A percentile compares a stretch with the other conserved stretches of the same genome.
These are phyloP conservation scores for Tor tambroides DNA, from an alignment of 2,113 vertebrate species.

Conservation along the genomic window DNA sequence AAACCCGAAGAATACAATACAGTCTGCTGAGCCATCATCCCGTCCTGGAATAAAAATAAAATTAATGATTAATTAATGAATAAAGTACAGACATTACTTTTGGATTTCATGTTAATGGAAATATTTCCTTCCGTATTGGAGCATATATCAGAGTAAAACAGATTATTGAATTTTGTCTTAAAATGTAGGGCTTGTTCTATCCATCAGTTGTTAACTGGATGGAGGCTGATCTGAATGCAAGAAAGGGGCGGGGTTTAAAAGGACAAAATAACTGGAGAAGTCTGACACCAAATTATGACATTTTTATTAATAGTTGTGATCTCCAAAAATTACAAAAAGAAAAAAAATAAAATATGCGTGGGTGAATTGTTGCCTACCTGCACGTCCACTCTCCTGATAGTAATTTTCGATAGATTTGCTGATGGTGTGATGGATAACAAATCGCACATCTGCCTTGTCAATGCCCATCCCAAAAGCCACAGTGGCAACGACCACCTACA, in stretches of 20 bases:
- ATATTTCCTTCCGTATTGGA: no score
- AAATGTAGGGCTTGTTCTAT: neutral
- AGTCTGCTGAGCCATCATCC: slow-evolving; percentile 90
- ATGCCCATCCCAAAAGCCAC: slow-evolving; percentile 99
- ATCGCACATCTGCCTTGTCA: slow-evolving; percentile 92
- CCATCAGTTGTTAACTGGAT: neutral
- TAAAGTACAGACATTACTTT: neutral
- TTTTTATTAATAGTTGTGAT: neutral
- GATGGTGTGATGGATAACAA: slow-evolving; percentile 96
- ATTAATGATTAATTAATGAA: neutral
- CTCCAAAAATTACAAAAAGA: neutral
- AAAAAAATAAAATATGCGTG: neutral
- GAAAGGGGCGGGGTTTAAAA: neutral
- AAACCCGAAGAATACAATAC: slow-evolving; percentile 92
- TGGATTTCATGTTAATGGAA: no score
- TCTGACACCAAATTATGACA: neutral
- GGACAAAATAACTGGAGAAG: neutral
- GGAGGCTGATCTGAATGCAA: neutral
- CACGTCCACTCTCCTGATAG: slow-evolving; percentile 97
- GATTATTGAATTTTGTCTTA: no score
- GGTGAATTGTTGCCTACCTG: slow-evolving; percentile 78
- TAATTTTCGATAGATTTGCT: slow-evolving; percentile 99
- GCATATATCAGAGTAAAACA: neutral
- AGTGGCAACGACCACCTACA: slow-evolving; percentile 93
- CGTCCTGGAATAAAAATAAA: slow-evolving; percentile 77